Evolutionary conservation across 2,888 invertebrate genomes (phyloP), one percentile per base, ranked within the genome.

Genomic region (Chalcosyrphus nemorum): DNA sequence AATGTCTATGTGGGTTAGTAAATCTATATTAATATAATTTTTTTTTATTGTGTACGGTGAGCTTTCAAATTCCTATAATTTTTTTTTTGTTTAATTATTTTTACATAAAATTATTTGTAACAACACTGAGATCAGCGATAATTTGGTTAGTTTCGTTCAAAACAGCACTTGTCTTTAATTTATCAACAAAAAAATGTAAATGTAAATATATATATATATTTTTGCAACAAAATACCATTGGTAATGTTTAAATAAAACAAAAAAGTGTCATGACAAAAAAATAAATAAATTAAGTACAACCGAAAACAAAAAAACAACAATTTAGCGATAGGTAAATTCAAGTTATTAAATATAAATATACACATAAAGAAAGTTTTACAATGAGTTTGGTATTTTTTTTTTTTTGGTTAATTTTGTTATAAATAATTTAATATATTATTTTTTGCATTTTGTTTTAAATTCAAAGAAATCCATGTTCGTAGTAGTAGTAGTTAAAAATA

Each of bases 101-200:
- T 90, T 88, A 91, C 90, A 91, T 91, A 88, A 91, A 91, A 89
- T 91, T 90, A 88, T 91, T 91, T 86, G 91, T 91, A 87, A 91
- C 90, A 87, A 90, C 88, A 87, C 89, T 90, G 74, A 91, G 89
- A 87, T 91, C 89, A 76, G 89, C 89, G 86, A 91, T 89, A 86
- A 91, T 89, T 87, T 89, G 90, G 89, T 91, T 90, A 87, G 90
- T 89, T 89, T 91, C 91, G 86, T 89, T 90, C 75, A 91, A 87
- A 87, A 90, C 86, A 84, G 71, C 85, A 66, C 56, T 85, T 45
- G 80, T 84, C 75, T 78, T 78, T 57, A 66, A 32, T 27, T 61
- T 65, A 52, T 63, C 29, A 70, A 75, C 13, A 41, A 38, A 66
- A 65, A 70, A 81, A 50, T 78, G 66, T 59, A 56, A 29, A 45